Conservation (phyloP, 2,888 invertebrate genomes). For the Junonia oenone region DNA sequence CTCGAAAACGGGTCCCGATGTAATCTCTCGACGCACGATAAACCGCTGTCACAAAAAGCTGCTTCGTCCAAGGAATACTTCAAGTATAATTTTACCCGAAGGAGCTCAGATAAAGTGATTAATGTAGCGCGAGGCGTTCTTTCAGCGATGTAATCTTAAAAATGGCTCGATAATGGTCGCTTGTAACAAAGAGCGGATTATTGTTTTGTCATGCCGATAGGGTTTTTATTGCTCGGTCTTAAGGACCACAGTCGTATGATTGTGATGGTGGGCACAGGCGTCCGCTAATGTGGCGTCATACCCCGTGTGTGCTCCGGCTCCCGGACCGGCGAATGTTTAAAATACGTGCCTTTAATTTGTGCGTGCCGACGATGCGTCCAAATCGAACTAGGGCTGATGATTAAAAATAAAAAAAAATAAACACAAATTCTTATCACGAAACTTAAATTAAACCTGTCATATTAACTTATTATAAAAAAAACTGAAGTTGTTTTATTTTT, state of each 20-base stretch:
- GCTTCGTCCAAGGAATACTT: slow-evolving; percentile 28
- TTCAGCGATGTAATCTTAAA: slow-evolving; percentile 38
- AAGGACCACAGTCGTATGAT: no score
- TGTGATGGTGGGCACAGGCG: not conserved
- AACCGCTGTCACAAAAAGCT: slow-evolving; percentile 31
- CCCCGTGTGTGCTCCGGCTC: slow-evolving; percentile 10
- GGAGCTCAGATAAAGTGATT: slow-evolving; percentile 38
- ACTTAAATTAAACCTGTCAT: no score
- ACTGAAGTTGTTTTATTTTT: not conserved
- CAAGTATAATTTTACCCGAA: slow-evolving; percentile 25
- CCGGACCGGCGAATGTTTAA: slow-evolving; percentile 11
- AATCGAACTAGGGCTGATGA: not conserved
- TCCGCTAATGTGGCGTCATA: slow-evolving; percentile 25
- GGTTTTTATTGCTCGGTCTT: no score
- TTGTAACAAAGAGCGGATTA: slow-evolving; percentile 30
- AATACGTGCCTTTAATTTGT: slow-evolving; percentile 24
- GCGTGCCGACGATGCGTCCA: slow-evolving; percentile 6
- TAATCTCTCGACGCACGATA: slow-evolving; percentile 25
- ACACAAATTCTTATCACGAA: not conserved
- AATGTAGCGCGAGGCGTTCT: slow-evolving; percentile 38
- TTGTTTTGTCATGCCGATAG: slow-evolving; percentile 1
- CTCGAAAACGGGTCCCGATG: slow-evolving; percentile 12
- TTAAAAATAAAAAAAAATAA: not conserved
- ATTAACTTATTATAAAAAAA: not conserved
- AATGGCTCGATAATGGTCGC: slow-evolving; percentile 36